Evolutionary conservation across 2,797 vertebrate species (phyloP), one percentile per base, ranked within the genome.

Genomic region (Tangara arthus): DNA sequence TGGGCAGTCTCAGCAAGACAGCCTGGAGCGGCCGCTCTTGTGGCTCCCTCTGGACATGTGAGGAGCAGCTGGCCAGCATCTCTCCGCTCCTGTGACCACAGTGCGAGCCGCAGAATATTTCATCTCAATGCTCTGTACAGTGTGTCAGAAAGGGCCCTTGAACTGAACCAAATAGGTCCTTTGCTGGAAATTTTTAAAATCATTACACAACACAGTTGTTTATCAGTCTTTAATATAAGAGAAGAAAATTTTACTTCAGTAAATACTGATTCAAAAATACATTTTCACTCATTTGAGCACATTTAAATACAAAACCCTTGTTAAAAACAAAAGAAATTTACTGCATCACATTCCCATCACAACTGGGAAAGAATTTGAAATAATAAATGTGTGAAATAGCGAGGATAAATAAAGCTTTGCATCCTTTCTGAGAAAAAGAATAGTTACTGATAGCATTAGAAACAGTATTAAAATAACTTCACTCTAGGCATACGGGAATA

Each of bases 271-370:
- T 41, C 5, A 60, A 78, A 70, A 35, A n/a, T 52, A 53, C 5
- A 52, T 56, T 78, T 77, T 57, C 52, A 56, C 9, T 65, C 34
- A 59, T 61, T 91, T 72, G 9, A 66, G 13, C 13, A 26, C 15
- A 82, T 66, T 65, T 76, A 63, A 80, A 47, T n/a, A 64, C 28
- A 77, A 82, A 82, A 34, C 24, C 6, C 8, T 59, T 50, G 15
- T 47, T 56, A 30, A 63, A 52, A 69, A 15, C 6, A 14, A 53
- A 50, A 32, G 8, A 37, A 28, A 37, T 21, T 26, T 53, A 69
- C 24, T 46, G 26, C 11, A 20, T 59, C 0, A 0, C 44, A 39
- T 55, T 21, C 9, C 26, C 9, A 64, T 14, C 22, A 49, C 41
- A 88, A n/a, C 15, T 71, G 12, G 24, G 24, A 70, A 84, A 60